Conservation (phyloP, 2,888 invertebrate species). For the Diachrysia chrysitis region DNA sequence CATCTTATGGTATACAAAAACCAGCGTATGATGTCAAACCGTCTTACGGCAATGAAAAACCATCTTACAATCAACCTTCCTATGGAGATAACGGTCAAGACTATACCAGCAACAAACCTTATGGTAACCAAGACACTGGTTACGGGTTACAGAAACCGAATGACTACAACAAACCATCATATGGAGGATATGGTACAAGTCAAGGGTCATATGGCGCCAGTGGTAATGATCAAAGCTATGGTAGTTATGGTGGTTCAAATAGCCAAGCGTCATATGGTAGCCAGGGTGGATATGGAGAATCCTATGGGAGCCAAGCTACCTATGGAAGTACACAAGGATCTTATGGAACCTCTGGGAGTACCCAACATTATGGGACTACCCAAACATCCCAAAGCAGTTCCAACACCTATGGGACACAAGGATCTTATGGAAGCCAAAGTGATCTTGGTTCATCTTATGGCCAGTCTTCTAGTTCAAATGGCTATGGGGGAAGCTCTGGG, state of each 20-base stretch:
- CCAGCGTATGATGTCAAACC: neutral
- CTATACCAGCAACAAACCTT: conserved; percentile 29
- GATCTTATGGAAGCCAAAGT: conserved; percentile 20
- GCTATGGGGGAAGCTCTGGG: conserved; percentile 29
- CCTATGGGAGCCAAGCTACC: conserved; percentile 29
- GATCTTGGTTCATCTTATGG: conserved; percentile 29
- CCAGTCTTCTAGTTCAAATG: neutral
- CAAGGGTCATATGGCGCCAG: conserved; percentile 10
- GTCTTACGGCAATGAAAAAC: neutral
- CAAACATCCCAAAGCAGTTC: conserved; percentile 32
- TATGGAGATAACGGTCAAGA: conserved; percentile 18
- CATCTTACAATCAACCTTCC: neutral
- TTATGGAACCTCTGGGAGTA: conserved; percentile 21
- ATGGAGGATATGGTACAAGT: conserved; percentile 7
- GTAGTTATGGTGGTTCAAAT: conserved; percentile 23
- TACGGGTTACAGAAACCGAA: conserved; percentile 44
- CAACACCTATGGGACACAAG: conserved; percentile 18
- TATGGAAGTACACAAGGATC: conserved; percentile 39
- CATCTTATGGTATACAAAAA: neutral
- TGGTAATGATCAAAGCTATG: conserved; percentile 22
- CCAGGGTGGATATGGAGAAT: conserved; percentile 37
- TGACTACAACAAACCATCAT: conserved; percentile 32
- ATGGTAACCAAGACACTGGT: conserved; percentile 26
- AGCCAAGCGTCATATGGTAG: conserved; percentile 28
- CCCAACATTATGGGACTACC: neutral